A percentile compares a stretch with the other conserved stretches of the same genome.
Conservation (phyloP, 2,113 vertebrate genomes). For the Thomomys bottae region DNA sequence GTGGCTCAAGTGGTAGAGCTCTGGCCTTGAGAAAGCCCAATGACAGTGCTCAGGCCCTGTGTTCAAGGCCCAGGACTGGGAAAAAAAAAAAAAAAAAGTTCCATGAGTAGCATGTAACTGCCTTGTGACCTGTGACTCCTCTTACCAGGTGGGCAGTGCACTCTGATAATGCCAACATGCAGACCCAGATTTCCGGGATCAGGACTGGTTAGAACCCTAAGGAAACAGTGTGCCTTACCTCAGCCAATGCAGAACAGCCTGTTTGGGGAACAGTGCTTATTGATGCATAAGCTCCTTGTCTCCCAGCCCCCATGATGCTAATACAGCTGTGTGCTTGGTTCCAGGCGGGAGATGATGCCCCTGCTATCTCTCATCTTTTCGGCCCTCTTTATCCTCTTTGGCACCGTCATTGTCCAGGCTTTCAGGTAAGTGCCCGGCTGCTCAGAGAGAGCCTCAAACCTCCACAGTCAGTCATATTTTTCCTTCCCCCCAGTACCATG, state of each 20-base stretch:
- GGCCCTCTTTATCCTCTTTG: conserved; percentile 96
- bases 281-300: background rate
- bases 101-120: background rate
- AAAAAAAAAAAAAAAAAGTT: too few species aligned
- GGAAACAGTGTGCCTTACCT: too few species aligned
- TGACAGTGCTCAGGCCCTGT: too few species aligned
- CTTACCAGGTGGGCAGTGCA: too few species aligned
- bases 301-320: accelerated
- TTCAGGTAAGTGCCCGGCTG: conserved; percentile 89
- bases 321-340: conserved; percentile 57
- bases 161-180: too few species aligned
- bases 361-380: conserved; percentile 97
- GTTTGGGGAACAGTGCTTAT: background rate
- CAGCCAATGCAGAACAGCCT: background rate
- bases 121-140: background rate
- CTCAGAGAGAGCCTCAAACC: background rate
- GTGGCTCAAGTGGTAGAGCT: too few species aligned
- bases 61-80: too few species aligned
- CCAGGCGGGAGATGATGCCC: conserved; percentile 98
- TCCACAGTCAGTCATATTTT: background rate
- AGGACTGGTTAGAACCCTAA: background rate
- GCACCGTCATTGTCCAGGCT: conserved; percentile 96
- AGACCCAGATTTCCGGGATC: background rate
- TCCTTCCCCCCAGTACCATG: too few species aligned
- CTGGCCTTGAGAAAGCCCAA: too few species aligned